These are phyloP conservation scores for Zosterops pallidus DNA, from an alignment of 2,113 vertebrate genomes.

Conservation along the genomic window DNA sequence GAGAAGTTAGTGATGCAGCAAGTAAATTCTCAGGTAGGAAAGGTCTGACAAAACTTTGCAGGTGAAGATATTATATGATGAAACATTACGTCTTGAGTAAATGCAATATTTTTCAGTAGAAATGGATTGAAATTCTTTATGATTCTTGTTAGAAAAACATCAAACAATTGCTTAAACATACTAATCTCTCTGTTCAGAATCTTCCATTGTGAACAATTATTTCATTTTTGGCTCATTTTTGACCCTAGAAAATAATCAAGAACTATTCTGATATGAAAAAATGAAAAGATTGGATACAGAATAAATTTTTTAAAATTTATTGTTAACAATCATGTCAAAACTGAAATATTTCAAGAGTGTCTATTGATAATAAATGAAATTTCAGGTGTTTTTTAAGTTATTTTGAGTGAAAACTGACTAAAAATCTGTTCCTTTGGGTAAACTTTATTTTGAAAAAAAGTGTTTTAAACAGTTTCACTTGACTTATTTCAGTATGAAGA, in stretches of 20 bases:
- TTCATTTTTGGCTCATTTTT: background rate
- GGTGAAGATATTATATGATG: background rate
- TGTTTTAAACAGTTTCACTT: background rate
- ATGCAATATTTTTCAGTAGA: background rate
- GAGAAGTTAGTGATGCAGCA: background rate
- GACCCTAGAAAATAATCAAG: background rate
- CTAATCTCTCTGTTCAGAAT: background rate
- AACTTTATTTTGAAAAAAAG: background rate
- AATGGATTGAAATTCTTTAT: background rate
- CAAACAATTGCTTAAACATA: background rate
- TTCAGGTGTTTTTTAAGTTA: background rate
- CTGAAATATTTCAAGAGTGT: background rate
- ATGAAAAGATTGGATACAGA: rapidly evolving
- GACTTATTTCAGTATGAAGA: background rate
- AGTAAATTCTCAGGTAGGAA: background rate
- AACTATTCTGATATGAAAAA: background rate
- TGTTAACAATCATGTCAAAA: background rate
- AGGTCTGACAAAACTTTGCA: background rate
- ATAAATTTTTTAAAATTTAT: background rate
- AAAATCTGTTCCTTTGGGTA: background rate
- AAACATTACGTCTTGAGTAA: background rate
- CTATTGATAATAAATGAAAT: background rate
- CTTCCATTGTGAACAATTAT: background rate
- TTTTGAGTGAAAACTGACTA: background rate
- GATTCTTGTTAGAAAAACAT: background rate